A percentile compares a stretch with the other conserved stretches of the same genome.
These are phyloP conservation scores for Lota lota DNA, from an alignment of 2,113 vertebrate species.

Conservation along the genomic window DNA sequence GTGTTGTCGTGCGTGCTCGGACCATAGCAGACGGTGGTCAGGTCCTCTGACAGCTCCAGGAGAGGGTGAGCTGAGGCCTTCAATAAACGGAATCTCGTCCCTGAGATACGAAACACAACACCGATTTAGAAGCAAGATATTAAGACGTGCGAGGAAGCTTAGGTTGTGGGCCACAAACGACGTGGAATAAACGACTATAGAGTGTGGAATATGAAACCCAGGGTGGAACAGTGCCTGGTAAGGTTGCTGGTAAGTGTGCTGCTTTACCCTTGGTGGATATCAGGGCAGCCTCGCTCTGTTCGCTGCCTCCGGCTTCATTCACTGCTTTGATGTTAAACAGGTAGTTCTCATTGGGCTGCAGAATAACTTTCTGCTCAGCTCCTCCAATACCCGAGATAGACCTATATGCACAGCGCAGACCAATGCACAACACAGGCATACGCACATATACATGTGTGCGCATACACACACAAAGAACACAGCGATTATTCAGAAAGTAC, in stretches of 20 bases:
- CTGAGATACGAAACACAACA: conserved; percentile 55
- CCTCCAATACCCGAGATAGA: conserved; percentile 87
- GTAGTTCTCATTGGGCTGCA: conserved; percentile 91
- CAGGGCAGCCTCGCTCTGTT: conserved; percentile 93
- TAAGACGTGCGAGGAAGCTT: no score
- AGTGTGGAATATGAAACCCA: no score
- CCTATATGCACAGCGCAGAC: conserved; percentile 57
- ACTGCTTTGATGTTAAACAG: conserved; percentile 93
- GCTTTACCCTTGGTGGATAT: conserved; percentile 90
- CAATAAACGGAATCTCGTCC: conserved; percentile 86
- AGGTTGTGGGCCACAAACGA: neutral
- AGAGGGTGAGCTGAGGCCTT: conserved; percentile 79
- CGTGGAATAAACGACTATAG: no score
- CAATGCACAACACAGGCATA: conserved; percentile 1
- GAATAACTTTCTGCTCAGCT: conserved; percentile 81
- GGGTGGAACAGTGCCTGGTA: neutral
- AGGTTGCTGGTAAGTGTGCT: neutral
- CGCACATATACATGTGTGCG: neutral
- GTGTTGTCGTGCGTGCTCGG: conserved; percentile 59
- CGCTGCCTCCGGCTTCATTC: conserved; percentile 85
- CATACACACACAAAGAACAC: neutral
- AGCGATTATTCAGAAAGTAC: no score
- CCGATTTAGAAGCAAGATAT: neutral
- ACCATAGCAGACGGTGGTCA: conserved; percentile 74
- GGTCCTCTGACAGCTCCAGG: conserved; percentile 81